Conservation (phyloP, 1,140 invertebrate genomes). For the Temnothorax longispinosus region DNA sequence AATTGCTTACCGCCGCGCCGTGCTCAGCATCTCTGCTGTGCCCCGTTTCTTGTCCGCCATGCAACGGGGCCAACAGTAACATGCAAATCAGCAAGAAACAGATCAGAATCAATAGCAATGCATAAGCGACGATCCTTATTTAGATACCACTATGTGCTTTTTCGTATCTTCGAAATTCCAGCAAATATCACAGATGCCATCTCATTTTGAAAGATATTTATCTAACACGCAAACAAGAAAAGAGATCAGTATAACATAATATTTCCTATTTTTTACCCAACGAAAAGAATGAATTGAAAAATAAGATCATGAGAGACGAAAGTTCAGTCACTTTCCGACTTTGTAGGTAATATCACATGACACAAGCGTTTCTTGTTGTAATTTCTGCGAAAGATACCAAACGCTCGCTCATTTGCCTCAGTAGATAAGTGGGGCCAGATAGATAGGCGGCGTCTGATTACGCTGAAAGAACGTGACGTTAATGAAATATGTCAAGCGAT, state of each 20-base stretch:
- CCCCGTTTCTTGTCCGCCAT: slow-evolving; percentile 55
- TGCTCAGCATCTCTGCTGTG: slow-evolving; percentile 47
- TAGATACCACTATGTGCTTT: background rate
- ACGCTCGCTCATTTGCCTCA: background rate
- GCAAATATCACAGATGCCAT: background rate
- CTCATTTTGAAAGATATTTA: slow-evolving; percentile 13
- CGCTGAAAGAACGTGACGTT: background rate
- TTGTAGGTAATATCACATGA: background rate
- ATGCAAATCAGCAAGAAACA: slow-evolving; percentile 72
- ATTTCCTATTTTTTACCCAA: background rate
- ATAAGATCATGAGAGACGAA: background rate
- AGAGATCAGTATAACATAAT: background rate
- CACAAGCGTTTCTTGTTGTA: background rate
- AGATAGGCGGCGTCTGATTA: background rate
- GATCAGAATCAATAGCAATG: slow-evolving; percentile 68
- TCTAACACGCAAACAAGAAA: background rate
- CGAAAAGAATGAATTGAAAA: background rate
- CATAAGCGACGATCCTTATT: slow-evolving; percentile 47
- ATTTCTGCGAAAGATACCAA: background rate
- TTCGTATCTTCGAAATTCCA: background rate
- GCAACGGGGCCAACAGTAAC: slow-evolving; percentile 46
- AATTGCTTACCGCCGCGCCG: slow-evolving; percentile 63
- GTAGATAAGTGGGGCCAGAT: slow-evolving; percentile 8
- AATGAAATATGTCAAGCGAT: slow-evolving; percentile 23
- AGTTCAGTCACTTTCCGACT: background rate